Conservation (phyloP, 2,797 vertebrate genomes). For the Thamnophis elegans region DNA sequence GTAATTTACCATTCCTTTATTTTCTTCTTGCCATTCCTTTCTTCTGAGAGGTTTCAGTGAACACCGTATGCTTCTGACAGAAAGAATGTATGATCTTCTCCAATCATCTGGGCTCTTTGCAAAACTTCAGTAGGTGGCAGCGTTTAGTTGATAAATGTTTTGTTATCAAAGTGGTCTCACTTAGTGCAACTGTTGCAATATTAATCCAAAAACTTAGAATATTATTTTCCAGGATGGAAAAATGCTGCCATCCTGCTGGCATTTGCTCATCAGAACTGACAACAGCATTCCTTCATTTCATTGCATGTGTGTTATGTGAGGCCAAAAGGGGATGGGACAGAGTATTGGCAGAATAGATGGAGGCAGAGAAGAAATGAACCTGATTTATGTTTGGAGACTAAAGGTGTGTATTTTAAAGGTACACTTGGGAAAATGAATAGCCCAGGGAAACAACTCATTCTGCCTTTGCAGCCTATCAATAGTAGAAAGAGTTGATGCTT, state of each 20-base stretch:
- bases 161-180: slow-evolving; percentile 80
- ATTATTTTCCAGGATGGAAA: slow-evolving; percentile 70
- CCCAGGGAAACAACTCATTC: slow-evolving; percentile 4
- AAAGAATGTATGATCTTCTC: slow-evolving; percentile 78
- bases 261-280: slow-evolving; percentile 75
- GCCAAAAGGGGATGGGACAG: slow-evolving; percentile 19
- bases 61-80: slow-evolving; percentile 75
- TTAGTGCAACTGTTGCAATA: slow-evolving; percentile 79
- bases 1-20: slow-evolving; percentile 70
- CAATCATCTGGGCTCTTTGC: slow-evolving; percentile 78
- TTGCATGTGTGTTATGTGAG: slow-evolving; percentile 20
- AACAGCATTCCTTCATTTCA: slow-evolving; percentile 51
- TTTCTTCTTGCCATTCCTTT: slow-evolving; percentile 44
- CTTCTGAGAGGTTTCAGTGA: slow-evolving; percentile 65
- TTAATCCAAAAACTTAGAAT: slow-evolving; percentile 81
- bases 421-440: background rate
- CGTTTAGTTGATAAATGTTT: slow-evolving; percentile 83
- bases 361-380: slow-evolving; percentile 26
- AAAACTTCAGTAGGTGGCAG: slow-evolving; percentile 84
- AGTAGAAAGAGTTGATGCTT: slow-evolving; percentile 10
- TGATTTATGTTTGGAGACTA: slow-evolving; percentile 48
- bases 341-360: background rate
- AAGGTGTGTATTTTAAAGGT: slow-evolving; percentile 33
- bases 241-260: slow-evolving; percentile 73
- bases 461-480: background rate